Percentiles rank a stretch among this genome's conserved stretches.
Conservation (phyloP, 1,140 invertebrate species). For the Nymphalis io region DNA sequence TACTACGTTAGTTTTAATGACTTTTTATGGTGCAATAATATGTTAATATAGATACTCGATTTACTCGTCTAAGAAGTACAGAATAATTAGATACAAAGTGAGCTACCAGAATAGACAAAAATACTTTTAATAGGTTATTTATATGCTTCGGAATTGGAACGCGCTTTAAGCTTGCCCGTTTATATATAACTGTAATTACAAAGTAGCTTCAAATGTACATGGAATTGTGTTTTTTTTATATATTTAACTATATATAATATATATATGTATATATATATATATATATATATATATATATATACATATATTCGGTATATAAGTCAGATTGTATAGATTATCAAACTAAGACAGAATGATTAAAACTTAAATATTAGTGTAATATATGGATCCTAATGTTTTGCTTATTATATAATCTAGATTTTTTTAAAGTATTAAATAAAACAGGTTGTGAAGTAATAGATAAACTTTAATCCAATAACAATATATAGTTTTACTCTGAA, state of each 20-base stretch:
- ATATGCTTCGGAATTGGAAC: constrained; percentile 55
- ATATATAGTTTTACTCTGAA: background rate
- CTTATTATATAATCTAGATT: background rate
- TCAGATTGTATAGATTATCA: no score
- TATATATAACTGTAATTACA: constrained; percentile 1
- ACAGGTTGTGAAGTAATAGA: constrained; percentile 9
- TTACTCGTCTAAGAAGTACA: constrained; percentile 13
- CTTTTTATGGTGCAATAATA: constrained; percentile 70
- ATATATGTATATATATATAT: no score
- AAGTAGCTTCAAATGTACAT: background rate
- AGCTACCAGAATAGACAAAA: constrained; percentile 32
- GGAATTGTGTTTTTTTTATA: constrained; percentile 10
- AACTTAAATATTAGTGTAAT: no score
- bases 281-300: background rate
- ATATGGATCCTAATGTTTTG: no score
- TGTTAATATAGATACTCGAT: constrained; percentile 47
- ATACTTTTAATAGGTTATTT: constrained; percentile 22
- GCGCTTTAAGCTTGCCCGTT: constrained; percentile 31
- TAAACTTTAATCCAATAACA: constrained; percentile 1
- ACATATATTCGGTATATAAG: no score
- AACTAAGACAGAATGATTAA: no score
- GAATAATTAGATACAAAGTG: constrained; percentile 41
- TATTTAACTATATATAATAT: background rate
- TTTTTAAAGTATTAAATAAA: background rate
- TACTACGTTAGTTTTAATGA: constrained; percentile 46